Evolutionary conservation across 2,797 vertebrate genomes (phyloP), one percentile per base, ranked within the genome.

Genomic region (Dipus sagitta): DNA sequence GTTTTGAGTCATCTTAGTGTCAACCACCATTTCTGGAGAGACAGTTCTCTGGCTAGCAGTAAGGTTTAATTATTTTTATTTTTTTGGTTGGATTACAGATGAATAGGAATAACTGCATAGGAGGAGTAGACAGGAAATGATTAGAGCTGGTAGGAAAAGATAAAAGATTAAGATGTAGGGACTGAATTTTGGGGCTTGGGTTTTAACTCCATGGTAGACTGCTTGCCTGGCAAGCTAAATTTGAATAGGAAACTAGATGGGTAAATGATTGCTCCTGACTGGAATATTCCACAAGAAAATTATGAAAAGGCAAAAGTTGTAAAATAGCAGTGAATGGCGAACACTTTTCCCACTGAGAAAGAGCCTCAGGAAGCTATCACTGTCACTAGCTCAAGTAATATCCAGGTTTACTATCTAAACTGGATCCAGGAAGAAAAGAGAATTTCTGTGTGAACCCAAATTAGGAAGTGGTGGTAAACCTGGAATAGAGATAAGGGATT

Each of bases 361-460:
- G 42, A 24, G 26, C 2, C 76, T 64, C 74, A 64, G 28, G 78
- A 82, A 94, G 38, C 42, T 52, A 85, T 65, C 26, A 42, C 7
- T 47, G 13, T 42, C 82, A 68, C 28, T 60, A 79, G 60, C 34
- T 58, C 62, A 15, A 72, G 34, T 76, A 54, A 71, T 38, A 71
- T 52, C 30, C 18, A 78, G 58, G n/a, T 3, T 87, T 80, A 71
- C 65, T 17, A 52, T 79, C 47, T 88, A 89, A 92, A 94, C n/a
- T 47, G 26, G 10, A 42, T 62, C 2, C n/a, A 94, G 65, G 6
- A 82, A 58, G 72, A 58, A 80, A 86, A 52, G 12, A 34, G 9
- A 89, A 92, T 71, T 60, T 89, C 38, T 58, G 0, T 3, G 23
- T n/a, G 26, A 77, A 28, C 32, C 64, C 76, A 54, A 90, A 79